Conservation (phyloP, 2,888 invertebrate species). For the Brachylomia viminalis region DNA sequence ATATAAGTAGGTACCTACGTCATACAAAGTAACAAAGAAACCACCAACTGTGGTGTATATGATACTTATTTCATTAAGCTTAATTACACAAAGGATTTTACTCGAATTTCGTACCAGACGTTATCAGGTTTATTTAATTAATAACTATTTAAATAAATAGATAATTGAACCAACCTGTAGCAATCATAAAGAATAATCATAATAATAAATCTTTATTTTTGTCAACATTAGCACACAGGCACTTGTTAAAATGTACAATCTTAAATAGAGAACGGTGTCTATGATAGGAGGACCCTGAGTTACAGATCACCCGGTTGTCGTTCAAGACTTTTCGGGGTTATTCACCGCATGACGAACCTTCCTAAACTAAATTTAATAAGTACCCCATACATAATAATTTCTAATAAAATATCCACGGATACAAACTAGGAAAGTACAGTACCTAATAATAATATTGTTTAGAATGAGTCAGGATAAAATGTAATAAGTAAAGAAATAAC, state of each 20-base stretch:
- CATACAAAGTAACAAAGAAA: slow-evolving; percentile 22
- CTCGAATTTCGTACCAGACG: neutral
- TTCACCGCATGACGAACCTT: slow-evolving; percentile 27
- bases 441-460: slow-evolving; percentile 21
- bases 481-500: slow-evolving; percentile 25
- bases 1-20: neutral
- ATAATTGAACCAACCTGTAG: slow-evolving; percentile 2
- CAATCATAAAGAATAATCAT: neutral
- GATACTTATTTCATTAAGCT: neutral
- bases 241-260: too few relatives aligned
- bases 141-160: neutral
- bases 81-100: slow-evolving; percentile 1
- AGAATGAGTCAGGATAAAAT: slow-evolving; percentile 64
- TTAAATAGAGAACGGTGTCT: too few relatives aligned
- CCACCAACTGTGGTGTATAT: too few relatives aligned
- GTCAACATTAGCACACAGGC: too few relatives aligned
- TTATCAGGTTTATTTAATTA: neutral
- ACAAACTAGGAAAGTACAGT: slow-evolving; percentile 20
- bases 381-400: neutral
- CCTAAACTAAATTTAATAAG: neutral
- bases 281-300: too few relatives aligned
- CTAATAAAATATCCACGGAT: neutral
- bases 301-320: too few relatives aligned
- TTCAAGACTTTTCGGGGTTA: neutral
- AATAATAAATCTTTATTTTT: too few relatives aligned